These are phyloP conservation scores for Tangara arthus DNA, from an alignment of 2,797 vertebrate species.

Conservation along the genomic window DNA sequence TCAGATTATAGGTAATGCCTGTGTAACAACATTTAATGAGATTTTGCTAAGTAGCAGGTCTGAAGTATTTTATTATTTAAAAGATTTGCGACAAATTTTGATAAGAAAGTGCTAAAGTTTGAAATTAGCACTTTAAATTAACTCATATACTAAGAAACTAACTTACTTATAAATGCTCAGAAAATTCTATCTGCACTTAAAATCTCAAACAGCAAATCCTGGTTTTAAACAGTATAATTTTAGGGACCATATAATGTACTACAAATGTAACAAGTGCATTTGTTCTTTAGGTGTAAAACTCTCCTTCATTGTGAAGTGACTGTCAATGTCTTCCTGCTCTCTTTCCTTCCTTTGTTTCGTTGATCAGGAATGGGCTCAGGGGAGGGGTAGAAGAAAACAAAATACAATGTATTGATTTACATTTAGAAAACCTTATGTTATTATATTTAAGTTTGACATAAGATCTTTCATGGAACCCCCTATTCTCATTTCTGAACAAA, in stretches of 20 bases:
- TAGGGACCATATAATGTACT: background rate
- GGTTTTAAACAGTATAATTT: background rate
- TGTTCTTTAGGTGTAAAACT: background rate
- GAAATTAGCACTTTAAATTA: background rate
- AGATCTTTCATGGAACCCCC: background rate
- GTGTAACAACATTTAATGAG: background rate
- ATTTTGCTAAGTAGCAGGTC: background rate
- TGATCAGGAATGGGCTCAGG: background rate
- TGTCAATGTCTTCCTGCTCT: background rate
- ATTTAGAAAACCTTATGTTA: background rate
- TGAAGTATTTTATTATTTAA: background rate
- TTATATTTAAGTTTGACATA: background rate
- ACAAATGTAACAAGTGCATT: background rate
- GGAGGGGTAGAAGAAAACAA: background rate
- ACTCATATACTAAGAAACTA: background rate
- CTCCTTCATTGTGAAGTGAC: background rate
- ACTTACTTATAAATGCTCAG: background rate
- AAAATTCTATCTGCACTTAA: background rate
- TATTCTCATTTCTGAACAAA: background rate
- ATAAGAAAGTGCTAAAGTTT: background rate
- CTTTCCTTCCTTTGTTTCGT: background rate
- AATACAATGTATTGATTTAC: fast-evolving
- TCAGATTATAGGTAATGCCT: background rate
- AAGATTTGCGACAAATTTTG: background rate
- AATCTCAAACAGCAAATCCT: background rate